A percentile compares a stretch with the other conserved stretches of the same genome.
Conservation (phyloP, 2,888 invertebrate genomes). For the Drosophila helvetica region DNA sequence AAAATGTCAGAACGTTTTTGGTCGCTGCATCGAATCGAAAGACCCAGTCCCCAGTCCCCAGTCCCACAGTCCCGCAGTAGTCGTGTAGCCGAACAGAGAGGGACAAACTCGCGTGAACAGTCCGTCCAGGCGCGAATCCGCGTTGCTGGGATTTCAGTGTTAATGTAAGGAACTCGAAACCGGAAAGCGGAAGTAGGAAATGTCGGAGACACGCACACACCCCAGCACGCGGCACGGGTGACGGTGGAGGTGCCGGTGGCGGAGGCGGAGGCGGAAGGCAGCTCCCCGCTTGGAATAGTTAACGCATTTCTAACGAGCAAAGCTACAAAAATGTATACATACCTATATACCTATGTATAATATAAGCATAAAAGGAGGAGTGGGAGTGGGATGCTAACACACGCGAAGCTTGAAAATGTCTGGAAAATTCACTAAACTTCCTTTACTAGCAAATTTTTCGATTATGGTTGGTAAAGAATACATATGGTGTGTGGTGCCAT, state of each 20-base stretch:
- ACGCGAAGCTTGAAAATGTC: too few relatives aligned
- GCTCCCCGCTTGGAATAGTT: conserved; percentile 39
- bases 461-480: neutral
- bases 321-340: conserved; percentile 7
- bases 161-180: conserved; percentile 24
- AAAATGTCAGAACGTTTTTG: conserved; percentile 68
- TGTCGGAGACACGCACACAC: conserved; percentile 60
- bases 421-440: neutral
- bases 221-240: conserved; percentile 10
- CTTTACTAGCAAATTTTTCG: neutral
- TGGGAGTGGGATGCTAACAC: too few relatives aligned
- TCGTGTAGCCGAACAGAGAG: neutral
- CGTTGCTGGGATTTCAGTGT: conserved; percentile 36
- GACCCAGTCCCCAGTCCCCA: conserved; percentile 5
- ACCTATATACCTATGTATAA: neutral
- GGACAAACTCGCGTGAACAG: neutral
- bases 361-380: too few relatives aligned
- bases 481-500: neutral
- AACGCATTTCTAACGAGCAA: conserved; percentile 70
- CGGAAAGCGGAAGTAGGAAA: conserved; percentile 62
- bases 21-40: conserved; percentile 55
- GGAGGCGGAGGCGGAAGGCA: neutral
- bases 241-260: too few relatives aligned
- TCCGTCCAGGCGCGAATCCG: too few relatives aligned
- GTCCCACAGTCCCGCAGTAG: too few relatives aligned